Base-by-base conservation (phyloP, 2,797 vertebrate species). In the Halcyon leucocephala region DNA sequence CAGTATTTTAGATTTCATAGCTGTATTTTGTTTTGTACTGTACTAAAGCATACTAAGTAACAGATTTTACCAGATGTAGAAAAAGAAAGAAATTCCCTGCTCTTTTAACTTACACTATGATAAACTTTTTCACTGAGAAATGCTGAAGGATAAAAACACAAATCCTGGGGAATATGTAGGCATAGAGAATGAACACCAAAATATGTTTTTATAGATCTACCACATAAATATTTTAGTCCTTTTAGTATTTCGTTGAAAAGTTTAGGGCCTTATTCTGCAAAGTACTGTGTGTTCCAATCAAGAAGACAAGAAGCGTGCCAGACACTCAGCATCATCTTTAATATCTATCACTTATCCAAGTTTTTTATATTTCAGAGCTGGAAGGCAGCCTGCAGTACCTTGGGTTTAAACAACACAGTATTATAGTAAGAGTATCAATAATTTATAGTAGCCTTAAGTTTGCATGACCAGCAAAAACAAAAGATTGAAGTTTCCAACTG, bases 101-200 rank as follows among this genome's bases (percentile, higher is more conserved):
- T 70, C 55, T 93, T 93, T 89, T 73, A 79, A 79, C 25, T 76
- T 72, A 35, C 49, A 52, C 69, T 66, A 39, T 65, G 69, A 86
- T 89, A 83, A 90, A 71, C 22, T 37, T 82, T 28, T 51, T 86
- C 37, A 48, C 4, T 92, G 39, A 82, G 65, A 94, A 92, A 93
- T 58, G 62, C 44, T 3, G 16, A 74, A 89, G 67, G 85, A 80
- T 48, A 91, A 93, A 94, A 83, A 82, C 69, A 96, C 71, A 91
- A 67, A 92, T 73, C 72, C 78, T 91, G 52, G 41, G 88, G 81
- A 94, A 72, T 84, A 74, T 2, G 77, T 67, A 93, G 72, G 46
- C 51, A 96, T 22, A 82, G n/a, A 79, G 39, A 90, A 86, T 86
- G 91, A 90, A 74, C 58, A 91, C 14, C 71, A 82, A 81, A 72